Evolutionary conservation across 2,888 invertebrate genomes (phyloP).

Genomic region (Mythimna ferrago): DNA sequence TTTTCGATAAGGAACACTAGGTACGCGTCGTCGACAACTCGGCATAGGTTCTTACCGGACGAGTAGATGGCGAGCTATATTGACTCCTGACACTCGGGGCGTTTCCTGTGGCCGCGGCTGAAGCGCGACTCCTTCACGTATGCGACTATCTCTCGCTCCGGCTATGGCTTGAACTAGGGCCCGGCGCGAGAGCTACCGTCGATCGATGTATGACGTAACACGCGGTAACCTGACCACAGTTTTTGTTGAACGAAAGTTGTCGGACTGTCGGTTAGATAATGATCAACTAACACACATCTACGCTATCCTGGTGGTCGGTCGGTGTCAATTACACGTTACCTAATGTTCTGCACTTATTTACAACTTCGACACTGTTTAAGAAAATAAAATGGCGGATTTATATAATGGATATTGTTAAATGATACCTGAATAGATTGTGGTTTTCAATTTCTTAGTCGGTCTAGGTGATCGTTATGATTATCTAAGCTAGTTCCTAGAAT

Average conservation of each 20-base stretch:
- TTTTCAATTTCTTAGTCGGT: background rate
- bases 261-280: constrained; percentile 57
- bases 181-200: too few species aligned
- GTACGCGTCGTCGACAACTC: too few species aligned
- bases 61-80: too few species aligned
- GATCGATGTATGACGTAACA: constrained; percentile 40
- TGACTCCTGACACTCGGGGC: too few species aligned
- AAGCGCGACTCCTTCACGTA: too few species aligned
- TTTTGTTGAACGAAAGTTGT: constrained; percentile 54
- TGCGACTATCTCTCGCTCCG: too few species aligned
- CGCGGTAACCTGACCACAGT: constrained; percentile 29
- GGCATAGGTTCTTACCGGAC: too few species aligned
- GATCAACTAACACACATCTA: constrained; percentile 35
- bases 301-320: constrained; percentile 37
- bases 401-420: constrained; percentile 1
- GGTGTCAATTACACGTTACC: constrained; percentile 46
- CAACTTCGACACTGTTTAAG: background rate
- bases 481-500: background rate
- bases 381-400: constrained; percentile 5
- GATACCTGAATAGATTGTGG: background rate
- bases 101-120: too few species aligned
- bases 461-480: background rate
- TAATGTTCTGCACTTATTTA: constrained; percentile 31
- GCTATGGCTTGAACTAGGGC: too few species aligned
- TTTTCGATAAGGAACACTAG: too few species aligned